Base-by-base conservation (phyloP, 2,113 vertebrate species). In the Calyptommatus sinebrachiatus region DNA sequence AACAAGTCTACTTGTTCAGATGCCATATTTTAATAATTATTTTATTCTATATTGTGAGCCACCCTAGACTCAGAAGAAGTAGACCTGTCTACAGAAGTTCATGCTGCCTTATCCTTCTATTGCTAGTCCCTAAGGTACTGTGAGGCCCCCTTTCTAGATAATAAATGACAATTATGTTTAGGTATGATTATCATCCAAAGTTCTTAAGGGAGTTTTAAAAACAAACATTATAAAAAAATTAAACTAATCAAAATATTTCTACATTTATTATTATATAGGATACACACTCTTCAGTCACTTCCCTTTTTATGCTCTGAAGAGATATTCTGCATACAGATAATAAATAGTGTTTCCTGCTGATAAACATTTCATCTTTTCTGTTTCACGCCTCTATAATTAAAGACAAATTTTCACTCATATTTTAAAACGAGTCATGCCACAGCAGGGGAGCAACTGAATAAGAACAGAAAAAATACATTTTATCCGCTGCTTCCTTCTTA, bases 351-450 rank as follows among this genome's bases (percentile, higher is more conserved):
- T 77, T 68, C 63, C 46, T 77, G 16, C 63, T 67, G 63, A 77
- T 77, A 66, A 77, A 77, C 66, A 77, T 77, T 67, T 77, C 75
- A 67, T 67, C 62, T 24, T 50, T 77, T 67, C 63, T 53, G 75
- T 24, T 67, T 67, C 31, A 46, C 46, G 24, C 31, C 62, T 67
- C n/a, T 67, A 50, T 28, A 77, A 67, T 29, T 67, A 77, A 67
- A 67, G 63, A 50, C 20, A 29, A 53, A 12, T 67, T 53, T 29
- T 31, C 63, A 29, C 21, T 50, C n/a, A 48, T 9, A 67, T 50
- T 76, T 65, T 29, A 29, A 68, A 67, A n/a, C 18, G 24, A 50
- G 29, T 46, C 28, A 24, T 24, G 20, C 31, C 29, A 41, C 41
- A 8, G 22, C 62, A 16, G 24, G 28, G 22, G 35, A 41, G 75